Evolutionary conservation across 2,888 invertebrate genomes (phyloP), one percentile per base, ranked within the genome.

Genomic region (Drosophila niveifrons): DNA sequence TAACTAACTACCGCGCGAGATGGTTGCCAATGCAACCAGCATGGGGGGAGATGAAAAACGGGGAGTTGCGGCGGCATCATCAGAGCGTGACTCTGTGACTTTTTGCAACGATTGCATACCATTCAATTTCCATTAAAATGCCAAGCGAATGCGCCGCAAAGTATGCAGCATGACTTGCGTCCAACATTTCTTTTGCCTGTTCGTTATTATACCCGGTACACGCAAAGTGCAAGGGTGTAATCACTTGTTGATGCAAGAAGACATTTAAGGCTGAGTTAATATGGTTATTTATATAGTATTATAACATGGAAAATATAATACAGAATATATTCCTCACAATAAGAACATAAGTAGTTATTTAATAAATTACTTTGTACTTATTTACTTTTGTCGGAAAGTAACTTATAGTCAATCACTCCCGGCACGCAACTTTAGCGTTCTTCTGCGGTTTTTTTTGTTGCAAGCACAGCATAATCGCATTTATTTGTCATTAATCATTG

Each of bases 81-180:
- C 41, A 55, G 63, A 67, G 74, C 61, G 72, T 78, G 81, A 78
- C 80, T 82, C 59, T 67, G 76, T 71, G 82, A 83, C 78, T 82
- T 83, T 83, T 57, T 56, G 72, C 85, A 55, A 69, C 66, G 66
- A 80, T 72, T 79, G 82, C 80, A 73, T 61, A 67, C 69, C 85
- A 84, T 73, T 85, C 86, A 63, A 74, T 77, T 85, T 82, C 86
- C 70, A 83, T 83, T 88, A 87, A 82, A 85, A 74, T 86, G 73
- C 68, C 83, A 71, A 52, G 58, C 47, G 59, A 59, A 62, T 72
- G 75, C 81, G 67, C 83, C 69, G 70, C 58, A 65, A 75, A 75
- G 68, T 71, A 75, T 79, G 80, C 79, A 78, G 23, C 72, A 64
- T 85, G 80, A 83, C 66, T 72, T 66, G 73, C 76, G 15, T n/a